phyloP scores from a whole-genome alignment of 2,797 vertebrate species.

The Eulemur albifrons region DNA sequence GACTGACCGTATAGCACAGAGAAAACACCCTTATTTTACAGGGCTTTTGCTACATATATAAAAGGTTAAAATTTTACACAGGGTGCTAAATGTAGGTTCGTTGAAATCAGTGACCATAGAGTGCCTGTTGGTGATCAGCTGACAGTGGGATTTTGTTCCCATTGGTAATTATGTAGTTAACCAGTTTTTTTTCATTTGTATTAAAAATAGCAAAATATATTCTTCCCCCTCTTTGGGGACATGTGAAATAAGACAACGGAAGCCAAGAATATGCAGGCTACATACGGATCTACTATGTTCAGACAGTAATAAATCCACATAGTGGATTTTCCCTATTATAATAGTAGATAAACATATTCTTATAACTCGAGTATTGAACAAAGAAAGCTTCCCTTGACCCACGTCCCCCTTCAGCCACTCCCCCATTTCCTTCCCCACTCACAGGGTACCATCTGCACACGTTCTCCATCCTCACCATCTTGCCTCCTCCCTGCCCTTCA shows the following conservation, averaged over 20 bases:
- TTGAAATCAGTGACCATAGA: background rate
- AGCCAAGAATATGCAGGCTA: background rate
- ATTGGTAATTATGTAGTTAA: background rate
- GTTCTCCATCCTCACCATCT: background rate
- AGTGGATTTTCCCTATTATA: background rate
- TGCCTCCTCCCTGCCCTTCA: background rate
- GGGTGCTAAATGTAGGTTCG: background rate
- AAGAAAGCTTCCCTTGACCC: background rate
- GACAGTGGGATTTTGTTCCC: slow-evolving; percentile 25
- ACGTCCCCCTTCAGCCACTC: background rate
- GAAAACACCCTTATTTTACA: background rate
- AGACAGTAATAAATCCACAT: background rate
- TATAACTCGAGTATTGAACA: background rate
- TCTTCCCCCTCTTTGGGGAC: background rate
- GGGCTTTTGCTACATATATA: background rate
- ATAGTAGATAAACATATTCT: background rate
- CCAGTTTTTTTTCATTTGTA: background rate
- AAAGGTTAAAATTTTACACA: background rate
- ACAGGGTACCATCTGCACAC: background rate
- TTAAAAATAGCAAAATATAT: background rate
- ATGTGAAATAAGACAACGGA: background rate
- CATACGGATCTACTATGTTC: background rate
- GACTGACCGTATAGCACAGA: background rate
- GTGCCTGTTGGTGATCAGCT: background rate
- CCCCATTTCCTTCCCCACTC: background rate